These are phyloP conservation scores for Drosophila engyochracea DNA, from an alignment of 2,888 invertebrate genomes.

Conservation along the genomic window DNA sequence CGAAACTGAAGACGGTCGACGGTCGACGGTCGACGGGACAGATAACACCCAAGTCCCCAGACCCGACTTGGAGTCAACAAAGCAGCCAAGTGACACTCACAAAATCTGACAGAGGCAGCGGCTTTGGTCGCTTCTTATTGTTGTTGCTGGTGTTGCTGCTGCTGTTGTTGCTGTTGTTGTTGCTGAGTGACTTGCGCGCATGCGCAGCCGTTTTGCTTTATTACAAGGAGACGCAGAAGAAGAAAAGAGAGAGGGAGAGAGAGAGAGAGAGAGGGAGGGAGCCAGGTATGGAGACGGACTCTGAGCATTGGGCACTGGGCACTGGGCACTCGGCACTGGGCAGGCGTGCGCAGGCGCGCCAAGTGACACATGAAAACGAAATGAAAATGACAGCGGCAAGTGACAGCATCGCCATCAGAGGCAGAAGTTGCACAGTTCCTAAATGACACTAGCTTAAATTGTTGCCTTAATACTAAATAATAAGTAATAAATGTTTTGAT, in stretches of 20 bases:
- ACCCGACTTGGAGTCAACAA: conserved; percentile 34
- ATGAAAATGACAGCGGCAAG: conserved; percentile 78
- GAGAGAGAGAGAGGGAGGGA: background rate
- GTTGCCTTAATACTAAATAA: background rate
- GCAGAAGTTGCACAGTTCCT: conserved; percentile 28
- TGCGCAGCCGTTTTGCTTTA: conserved; percentile 72
- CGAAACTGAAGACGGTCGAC: conserved; percentile 78
- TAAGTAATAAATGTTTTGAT: background rate
- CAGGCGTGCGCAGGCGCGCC: conserved; percentile 66
- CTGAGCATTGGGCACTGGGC: conserved; percentile 26
- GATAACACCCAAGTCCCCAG: conserved; percentile 67
- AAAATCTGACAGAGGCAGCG: conserved; percentile 78
- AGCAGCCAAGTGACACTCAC: conserved; percentile 78
- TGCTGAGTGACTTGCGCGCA: conserved; percentile 68
- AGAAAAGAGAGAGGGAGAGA: conserved; percentile 3
- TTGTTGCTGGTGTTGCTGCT: conserved; percentile 27
- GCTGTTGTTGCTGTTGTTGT: conserved; percentile 35
- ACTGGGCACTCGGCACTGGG: conserved; percentile 20
- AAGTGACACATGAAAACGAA: conserved; percentile 80
- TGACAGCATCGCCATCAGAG: conserved; percentile 72
- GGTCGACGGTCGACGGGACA: conserved; percentile 40
- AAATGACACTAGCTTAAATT: conserved; percentile 34
- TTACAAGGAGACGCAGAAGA: conserved; percentile 50
- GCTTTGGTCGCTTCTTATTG: conserved; percentile 52
- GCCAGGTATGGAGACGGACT: background rate